These are phyloP conservation scores for Galerucella calmariensis DNA, from an alignment of 2,888 invertebrate genomes.

Conservation along the genomic window DNA sequence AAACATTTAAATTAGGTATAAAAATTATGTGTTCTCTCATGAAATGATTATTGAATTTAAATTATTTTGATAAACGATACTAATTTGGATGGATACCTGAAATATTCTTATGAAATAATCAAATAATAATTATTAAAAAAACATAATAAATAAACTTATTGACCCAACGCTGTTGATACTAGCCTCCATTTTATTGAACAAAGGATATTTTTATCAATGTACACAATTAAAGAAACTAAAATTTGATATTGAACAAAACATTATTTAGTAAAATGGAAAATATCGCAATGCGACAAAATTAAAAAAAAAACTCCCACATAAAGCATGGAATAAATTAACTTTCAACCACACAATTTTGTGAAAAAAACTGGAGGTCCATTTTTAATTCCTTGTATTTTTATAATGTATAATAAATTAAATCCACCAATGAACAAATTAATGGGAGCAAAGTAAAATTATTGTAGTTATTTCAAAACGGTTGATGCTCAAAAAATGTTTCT, in stretches of 20 bases:
- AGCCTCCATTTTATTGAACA: constrained; percentile 1
- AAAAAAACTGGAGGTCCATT: too few species aligned
- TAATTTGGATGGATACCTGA: not conserved
- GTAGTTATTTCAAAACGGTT: too few species aligned
- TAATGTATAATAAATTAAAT: too few species aligned
- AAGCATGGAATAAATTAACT: too few species aligned
- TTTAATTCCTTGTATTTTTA: too few species aligned
- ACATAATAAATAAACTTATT: constrained; percentile 6
- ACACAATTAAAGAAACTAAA: not conserved
- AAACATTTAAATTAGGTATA: not conserved
- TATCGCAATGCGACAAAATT: too few species aligned
- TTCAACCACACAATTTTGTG: too few species aligned
- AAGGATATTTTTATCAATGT: not conserved
- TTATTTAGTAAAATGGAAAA: too few species aligned
- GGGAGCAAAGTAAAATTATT: too few species aligned
- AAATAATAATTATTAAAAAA: not conserved
- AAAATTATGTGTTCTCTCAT: not conserved
- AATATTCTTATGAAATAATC: not conserved
- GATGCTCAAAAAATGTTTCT: too few species aligned
- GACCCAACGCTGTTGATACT: not conserved
- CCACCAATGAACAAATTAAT: too few species aligned
- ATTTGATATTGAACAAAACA: not conserved
- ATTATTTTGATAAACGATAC: not conserved
- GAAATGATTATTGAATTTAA: not conserved
- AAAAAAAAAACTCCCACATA: too few species aligned